Evolutionary conservation across 2,113 vertebrate species (phyloP).

Genomic region (Amazona guildingii): DNA sequence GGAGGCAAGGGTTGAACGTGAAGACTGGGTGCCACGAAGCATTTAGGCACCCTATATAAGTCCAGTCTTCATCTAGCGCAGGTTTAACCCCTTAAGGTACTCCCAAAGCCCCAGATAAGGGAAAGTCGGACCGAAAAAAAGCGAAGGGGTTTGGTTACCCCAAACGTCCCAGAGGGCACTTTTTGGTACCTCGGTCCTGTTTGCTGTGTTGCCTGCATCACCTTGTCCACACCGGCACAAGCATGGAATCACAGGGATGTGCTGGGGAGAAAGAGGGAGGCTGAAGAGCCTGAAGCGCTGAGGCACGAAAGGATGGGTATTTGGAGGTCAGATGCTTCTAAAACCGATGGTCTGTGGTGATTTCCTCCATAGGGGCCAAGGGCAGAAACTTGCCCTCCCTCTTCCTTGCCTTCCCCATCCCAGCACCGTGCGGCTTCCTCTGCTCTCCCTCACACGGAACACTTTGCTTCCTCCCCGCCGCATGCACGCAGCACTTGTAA

Average conservation of each 20-base stretch:
- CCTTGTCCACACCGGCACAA: background rate
- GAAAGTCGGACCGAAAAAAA: background rate
- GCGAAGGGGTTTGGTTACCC: too few relatives aligned
- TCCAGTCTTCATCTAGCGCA: background rate
- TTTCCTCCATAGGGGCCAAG: background rate
- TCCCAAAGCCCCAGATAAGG: background rate
- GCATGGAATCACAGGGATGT: background rate
- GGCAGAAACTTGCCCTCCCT: background rate
- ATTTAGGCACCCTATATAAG: background rate
- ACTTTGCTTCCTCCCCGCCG: background rate
- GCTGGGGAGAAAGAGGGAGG: background rate
- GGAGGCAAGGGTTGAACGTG: background rate
- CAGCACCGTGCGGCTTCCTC: background rate
- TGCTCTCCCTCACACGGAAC: background rate
- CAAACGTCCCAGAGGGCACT: background rate
- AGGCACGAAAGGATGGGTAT: background rate
- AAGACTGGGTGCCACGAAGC: background rate
- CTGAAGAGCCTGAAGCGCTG: background rate
- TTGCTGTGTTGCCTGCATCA: background rate
- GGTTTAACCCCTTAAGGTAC: background rate
- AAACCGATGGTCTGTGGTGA: background rate
- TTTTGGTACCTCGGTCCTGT: background rate
- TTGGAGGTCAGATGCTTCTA: background rate
- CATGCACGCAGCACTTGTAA: accelerated
- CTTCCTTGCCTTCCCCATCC: background rate